Evolutionary conservation across 2,888 invertebrate species (phyloP).

Genomic region (Meteorus cinctellus): DNA sequence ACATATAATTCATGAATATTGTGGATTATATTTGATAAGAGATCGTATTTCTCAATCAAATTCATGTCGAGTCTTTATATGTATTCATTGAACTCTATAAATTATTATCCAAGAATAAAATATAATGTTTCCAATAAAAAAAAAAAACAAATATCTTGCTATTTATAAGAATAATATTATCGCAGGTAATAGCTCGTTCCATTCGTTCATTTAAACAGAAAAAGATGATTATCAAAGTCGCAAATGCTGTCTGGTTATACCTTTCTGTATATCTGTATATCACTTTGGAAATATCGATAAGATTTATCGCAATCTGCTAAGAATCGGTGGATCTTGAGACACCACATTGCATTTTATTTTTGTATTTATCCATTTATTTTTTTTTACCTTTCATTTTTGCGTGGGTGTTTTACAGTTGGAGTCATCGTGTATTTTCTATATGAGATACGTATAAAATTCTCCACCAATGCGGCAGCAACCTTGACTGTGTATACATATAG

Average conservation of each 20-base stretch:
- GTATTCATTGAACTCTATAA: conserved; percentile 1
- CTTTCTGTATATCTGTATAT: background rate
- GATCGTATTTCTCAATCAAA: background rate
- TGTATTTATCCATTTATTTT: background rate
- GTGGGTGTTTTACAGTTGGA: conserved; percentile 29
- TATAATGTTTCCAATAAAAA: background rate
- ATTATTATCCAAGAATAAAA: conserved; percentile 2
- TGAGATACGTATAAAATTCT: conserved; percentile 2
- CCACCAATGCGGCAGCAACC: conserved; percentile 49
- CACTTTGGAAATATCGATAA: background rate
- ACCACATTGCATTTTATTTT: background rate
- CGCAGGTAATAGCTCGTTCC: background rate
- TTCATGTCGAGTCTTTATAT: background rate
- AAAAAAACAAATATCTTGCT: background rate
- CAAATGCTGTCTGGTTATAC: background rate
- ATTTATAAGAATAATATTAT: background rate
- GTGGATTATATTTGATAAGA: background rate
- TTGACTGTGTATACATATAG: conserved; percentile 56
- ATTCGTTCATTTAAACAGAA: conserved; percentile 12
- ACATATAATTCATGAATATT: background rate
- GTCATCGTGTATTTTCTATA: conserved; percentile 3
- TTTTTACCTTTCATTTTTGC: conserved; percentile 10
- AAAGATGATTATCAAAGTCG: conserved; percentile 1
- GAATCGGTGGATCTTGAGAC: conserved; percentile 1
- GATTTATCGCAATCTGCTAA: background rate